phyloP scores from a whole-genome alignment of 1,140 invertebrate species.

The Andricus grossulariae region DNA sequence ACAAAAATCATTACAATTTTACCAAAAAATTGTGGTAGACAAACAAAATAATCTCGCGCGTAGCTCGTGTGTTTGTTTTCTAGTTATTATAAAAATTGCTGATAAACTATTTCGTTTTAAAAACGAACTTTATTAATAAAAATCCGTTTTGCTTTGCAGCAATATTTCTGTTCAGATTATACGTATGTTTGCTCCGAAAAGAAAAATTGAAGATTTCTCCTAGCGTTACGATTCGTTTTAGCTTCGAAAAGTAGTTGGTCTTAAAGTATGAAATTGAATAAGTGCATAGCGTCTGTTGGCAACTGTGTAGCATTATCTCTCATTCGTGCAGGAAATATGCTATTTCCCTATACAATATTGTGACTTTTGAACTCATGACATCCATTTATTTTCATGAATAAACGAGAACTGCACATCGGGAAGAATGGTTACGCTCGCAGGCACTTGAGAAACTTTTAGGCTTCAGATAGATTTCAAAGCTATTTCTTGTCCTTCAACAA shows the following conservation, averaged over 20 bases:
- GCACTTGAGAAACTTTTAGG: background rate
- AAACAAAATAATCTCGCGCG: too few relatives aligned
- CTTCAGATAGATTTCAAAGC: background rate
- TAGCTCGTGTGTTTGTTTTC: too few relatives aligned
- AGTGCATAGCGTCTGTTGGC: background rate
- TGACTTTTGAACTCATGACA: conserved; percentile 3
- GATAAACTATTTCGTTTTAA: too few relatives aligned
- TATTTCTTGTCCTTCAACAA: background rate
- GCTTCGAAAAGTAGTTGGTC: background rate
- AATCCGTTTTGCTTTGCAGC: too few relatives aligned
- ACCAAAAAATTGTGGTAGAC: too few relatives aligned
- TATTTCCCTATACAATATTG: conserved; percentile 5
- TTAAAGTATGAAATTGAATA: conserved; percentile 10
- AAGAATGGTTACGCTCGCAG: background rate
- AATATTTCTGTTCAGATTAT: background rate
- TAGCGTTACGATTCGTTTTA: background rate
- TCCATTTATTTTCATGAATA: background rate
- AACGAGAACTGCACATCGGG: background rate
- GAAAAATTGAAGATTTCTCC: background rate
- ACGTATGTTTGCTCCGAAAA: background rate
- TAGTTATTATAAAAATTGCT: too few relatives aligned
- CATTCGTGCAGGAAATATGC: conserved; percentile 3
- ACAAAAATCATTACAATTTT: too few relatives aligned
- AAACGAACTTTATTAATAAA: too few relatives aligned
- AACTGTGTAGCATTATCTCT: conserved; percentile 7